Evolutionary conservation across 1,140 invertebrate genomes (phyloP), one percentile per base, ranked within the genome.

Genomic region (Stegodyphus dumicola): DNA sequence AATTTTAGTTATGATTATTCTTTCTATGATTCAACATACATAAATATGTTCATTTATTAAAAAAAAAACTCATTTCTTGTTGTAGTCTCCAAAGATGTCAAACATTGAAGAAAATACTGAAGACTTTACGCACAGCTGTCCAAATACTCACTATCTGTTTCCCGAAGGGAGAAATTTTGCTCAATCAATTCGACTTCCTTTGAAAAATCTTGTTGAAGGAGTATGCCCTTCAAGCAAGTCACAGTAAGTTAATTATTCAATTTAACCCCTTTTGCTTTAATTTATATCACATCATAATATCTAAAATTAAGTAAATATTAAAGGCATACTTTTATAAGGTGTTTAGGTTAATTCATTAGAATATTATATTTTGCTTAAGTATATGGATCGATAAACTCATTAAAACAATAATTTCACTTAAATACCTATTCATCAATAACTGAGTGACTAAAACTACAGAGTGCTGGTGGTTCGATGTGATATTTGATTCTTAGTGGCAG

Each of bases 171-270:
- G 89, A 17, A 89, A 91, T 69, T 93, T 91, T 89, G 91, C 91
- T 33, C 90, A 91, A 89, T 88, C 87, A 51, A 87, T 92, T 86
- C 88, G 92, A 65, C 87, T 89, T 88, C 95, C 96, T 81, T 90
- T 98, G 88, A 93, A 94, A 87, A 95, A 97, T 90, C 93, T 97
- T 92, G 95, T 98, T 11, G 94, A 96, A 88, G 94, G 94, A 84
- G 92, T 94, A 69, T 96, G 95, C 90, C 95, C 95, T 11, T 89
- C 88, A 18, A 93, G 93, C 86, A 92, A 86, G 74, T 53, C 87
- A 15, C 75, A 48, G 88, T 88, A 85, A 77, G 79, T 87, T 49
- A 13, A 33, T 33, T 33, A 33, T 33, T 33, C 3, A 33, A 7
- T 11, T 60, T 65, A 52, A 51, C 54, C n/a, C 1, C 7, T 60